These are phyloP conservation scores for Villa cingulata DNA, from an alignment of 2,888 invertebrate species.

Conservation along the genomic window DNA sequence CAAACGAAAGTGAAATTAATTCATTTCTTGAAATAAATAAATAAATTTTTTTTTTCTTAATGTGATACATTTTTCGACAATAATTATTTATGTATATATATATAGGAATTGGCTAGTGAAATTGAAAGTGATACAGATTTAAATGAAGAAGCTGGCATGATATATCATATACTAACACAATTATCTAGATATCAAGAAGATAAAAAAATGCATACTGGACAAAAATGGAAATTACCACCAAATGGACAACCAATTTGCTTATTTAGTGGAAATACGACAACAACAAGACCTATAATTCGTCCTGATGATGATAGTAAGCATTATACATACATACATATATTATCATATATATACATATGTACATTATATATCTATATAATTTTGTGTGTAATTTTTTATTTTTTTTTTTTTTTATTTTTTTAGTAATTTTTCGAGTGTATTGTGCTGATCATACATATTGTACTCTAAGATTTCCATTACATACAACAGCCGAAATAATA, in stretches of 20 bases:
- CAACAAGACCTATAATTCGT: constrained; percentile 45
- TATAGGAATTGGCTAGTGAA: constrained; percentile 52
- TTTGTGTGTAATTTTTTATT: too few species aligned
- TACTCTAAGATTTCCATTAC: constrained; percentile 57
- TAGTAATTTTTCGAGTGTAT: constrained; percentile 65
- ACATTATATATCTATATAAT: too few species aligned
- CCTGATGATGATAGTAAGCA: constrained; percentile 53
- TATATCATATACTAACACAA: constrained; percentile 53
- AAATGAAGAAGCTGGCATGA: constrained; percentile 52
- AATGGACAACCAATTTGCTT: constrained; percentile 54
- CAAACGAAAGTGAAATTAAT: neutral
- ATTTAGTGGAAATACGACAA: constrained; percentile 43
- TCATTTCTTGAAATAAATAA: neutral
- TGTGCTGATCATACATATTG: constrained; percentile 73
- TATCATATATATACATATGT: too few species aligned
- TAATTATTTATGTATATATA: neutral
- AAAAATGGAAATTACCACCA: constrained; percentile 57
- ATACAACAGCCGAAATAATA: constrained; percentile 56
- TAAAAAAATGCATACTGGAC: constrained; percentile 43
- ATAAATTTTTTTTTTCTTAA: too few species aligned
- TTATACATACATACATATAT: too few species aligned
- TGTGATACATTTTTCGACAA: too few species aligned
- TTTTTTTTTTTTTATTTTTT: neutral
- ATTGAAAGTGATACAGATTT: constrained; percentile 53
- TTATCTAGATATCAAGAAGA: constrained; percentile 46